A percentile compares a stretch with the other conserved stretches of the same genome.
Evolutionary conservation across 2,113 vertebrate species (phyloP).

Genomic region (Saccopteryx leptura): DNA sequence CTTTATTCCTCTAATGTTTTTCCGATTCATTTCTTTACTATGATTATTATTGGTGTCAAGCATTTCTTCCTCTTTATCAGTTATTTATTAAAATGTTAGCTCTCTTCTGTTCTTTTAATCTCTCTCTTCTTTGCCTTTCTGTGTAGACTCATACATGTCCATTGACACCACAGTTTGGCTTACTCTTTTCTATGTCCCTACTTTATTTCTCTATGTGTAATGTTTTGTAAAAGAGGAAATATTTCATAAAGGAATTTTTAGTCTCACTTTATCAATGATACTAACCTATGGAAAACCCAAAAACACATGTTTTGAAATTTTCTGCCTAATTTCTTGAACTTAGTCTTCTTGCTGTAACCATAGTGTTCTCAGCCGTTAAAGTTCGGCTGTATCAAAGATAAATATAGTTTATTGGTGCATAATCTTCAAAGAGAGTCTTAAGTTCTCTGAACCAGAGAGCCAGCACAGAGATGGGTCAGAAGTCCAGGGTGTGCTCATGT

Average conservation of each 20-base stretch:
- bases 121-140: not conserved
- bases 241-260: slow-evolving; percentile 12
- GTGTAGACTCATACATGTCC: not conserved
- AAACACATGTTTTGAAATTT: not conserved
- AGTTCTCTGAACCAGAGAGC: slow-evolving; percentile 52
- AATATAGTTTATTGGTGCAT: slow-evolving; percentile 77
- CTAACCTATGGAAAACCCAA: not conserved
- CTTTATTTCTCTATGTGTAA: not conserved
- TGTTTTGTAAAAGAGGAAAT: slow-evolving; percentile 27
- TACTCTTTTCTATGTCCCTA: not conserved
- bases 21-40: not conserved
- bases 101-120: not conserved
- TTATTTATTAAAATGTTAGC: slow-evolving; percentile 34
- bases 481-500: slow-evolving; percentile 64
- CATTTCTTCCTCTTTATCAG: not conserved
- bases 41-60: not conserved
- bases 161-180: not conserved
- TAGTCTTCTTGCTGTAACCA: slow-evolving; percentile 56
- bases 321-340: slow-evolving; percentile 46
- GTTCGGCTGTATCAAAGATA: slow-evolving; percentile 73
- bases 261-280: not conserved
- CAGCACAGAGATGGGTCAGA: slow-evolving; percentile 62
- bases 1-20: not conserved
- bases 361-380: slow-evolving; percentile 70
- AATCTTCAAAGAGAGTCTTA: slow-evolving; percentile 84